A percentile compares a stretch with the other conserved stretches of the same genome.
Evolutionary conservation across 2,888 invertebrate genomes (phyloP).

Genomic region (Platycnemis pennipes): DNA sequence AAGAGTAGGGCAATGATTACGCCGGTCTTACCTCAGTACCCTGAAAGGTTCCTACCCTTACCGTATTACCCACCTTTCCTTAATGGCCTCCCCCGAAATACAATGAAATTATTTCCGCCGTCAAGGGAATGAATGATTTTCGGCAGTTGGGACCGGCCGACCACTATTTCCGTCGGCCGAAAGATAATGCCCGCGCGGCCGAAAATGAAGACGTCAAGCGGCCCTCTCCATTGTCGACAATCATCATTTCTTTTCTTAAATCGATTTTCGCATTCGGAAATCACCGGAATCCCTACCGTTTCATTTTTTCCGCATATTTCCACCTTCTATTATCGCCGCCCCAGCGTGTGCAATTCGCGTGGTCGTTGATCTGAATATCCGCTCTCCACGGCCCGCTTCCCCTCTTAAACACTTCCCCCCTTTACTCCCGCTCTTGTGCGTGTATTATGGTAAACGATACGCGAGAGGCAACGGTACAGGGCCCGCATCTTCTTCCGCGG

Average conservation of each 20-base stretch:
- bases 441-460: not conserved
- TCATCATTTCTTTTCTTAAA: not conserved
- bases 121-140: too few species aligned
- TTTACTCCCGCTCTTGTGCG: not conserved
- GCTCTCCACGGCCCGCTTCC: not conserved
- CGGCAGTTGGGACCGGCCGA: not conserved
- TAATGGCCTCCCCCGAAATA: too few species aligned
- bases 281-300: not conserved
- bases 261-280: not conserved
- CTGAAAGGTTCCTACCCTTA: too few species aligned
- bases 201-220: not conserved
- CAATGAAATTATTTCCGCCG: too few species aligned
- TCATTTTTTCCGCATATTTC: not conserved
- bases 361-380: slow-evolving; percentile 27
- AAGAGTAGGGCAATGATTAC: too few species aligned
- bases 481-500: not conserved
- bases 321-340: not conserved
- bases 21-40: too few species aligned
- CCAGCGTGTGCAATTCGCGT: not conserved
- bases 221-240: not conserved
- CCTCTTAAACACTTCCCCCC: not conserved
- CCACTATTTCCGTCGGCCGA: not conserved
- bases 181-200: not conserved
- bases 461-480: not conserved
- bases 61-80: too few species aligned